Conservation (phyloP, 1,140 invertebrate species). For the Nymphalis io region DNA sequence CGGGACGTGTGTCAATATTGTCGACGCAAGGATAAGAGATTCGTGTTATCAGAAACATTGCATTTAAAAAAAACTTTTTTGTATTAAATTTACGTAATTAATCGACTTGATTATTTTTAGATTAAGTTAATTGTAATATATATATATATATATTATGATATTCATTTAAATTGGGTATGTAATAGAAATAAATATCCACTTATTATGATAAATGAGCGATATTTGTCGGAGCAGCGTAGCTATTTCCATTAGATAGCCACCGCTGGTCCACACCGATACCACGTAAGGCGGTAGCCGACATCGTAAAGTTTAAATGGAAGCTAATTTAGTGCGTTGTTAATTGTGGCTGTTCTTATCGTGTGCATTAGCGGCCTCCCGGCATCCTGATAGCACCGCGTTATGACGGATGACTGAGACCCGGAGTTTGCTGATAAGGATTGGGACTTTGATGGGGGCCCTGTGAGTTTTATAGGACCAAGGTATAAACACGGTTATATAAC, state of each 20-base stretch:
- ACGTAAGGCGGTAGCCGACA: slow-evolving; percentile 76
- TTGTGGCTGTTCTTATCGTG: slow-evolving; percentile 70
- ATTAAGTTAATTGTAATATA: too few species aligned
- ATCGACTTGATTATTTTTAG: too few species aligned
- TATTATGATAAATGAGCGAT: not conserved
- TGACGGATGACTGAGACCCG: slow-evolving; percentile 58
- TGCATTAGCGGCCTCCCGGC: slow-evolving; percentile 68
- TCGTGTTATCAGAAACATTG: slow-evolving; percentile 32
- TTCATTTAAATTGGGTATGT: too few species aligned
- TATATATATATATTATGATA: too few species aligned
- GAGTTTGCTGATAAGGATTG: slow-evolving; percentile 16
- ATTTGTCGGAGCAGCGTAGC: not conserved
- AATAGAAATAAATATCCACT: not conserved
- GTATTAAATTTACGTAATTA: not conserved
- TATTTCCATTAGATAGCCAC: slow-evolving; percentile 24
- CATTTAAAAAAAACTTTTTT: slow-evolving; percentile 1
- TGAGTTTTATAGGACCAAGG: slow-evolving; percentile 1
- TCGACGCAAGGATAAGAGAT: slow-evolving; percentile 35
- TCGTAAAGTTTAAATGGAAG: slow-evolving; percentile 78
- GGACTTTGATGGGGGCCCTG: slow-evolving; percentile 29
- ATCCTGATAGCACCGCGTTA: slow-evolving; percentile 58
- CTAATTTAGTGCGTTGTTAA: slow-evolving; percentile 79
- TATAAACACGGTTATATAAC: not conserved
- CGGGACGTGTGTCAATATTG: slow-evolving; percentile 46
- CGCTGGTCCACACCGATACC: slow-evolving; percentile 32